Evolutionary conservation across 2,797 vertebrate genomes (phyloP).

Genomic region (Typhlichthys eigenmanni): DNA sequence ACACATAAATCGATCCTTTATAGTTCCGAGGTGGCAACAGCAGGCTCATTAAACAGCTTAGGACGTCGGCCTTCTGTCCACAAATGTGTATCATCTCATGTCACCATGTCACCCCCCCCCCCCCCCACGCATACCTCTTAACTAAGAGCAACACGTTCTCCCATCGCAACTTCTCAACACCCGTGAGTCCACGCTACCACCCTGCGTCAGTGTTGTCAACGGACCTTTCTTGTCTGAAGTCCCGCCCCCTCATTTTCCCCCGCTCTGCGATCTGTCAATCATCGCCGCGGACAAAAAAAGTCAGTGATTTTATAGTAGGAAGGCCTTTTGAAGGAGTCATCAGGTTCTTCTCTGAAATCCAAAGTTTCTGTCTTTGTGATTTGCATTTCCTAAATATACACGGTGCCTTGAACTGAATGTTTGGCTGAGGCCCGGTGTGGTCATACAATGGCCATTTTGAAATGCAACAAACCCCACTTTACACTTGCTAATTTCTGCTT

Average conservation of each 20-base stretch:
- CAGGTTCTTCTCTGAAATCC: conserved; percentile 1
- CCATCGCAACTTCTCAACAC: conserved; percentile 8
- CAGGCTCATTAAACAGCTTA: not conserved
- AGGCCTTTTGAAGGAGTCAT: conserved; percentile 11
- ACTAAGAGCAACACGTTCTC: not conserved
- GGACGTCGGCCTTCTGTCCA: not conserved
- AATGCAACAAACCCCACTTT: conserved; percentile 23
- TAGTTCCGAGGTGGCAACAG: no score
- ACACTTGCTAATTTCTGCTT: conserved; percentile 36
- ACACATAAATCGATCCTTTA: not conserved
- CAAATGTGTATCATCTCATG: not conserved
- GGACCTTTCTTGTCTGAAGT: not conserved
- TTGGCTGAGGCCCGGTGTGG: conserved; percentile 25
- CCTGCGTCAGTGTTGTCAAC: conserved; percentile 1
- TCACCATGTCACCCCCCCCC: not conserved
- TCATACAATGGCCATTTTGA: conserved; percentile 52
- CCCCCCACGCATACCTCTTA: not conserved
- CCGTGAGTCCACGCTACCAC: not conserved
- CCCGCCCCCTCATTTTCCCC: not conserved
- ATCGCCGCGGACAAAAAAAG: conserved; percentile 3
- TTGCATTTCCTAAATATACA: conserved; percentile 33
- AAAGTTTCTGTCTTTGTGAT: conserved; percentile 27
- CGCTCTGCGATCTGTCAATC: conserved; percentile 6
- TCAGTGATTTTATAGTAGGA: conserved; percentile 9
- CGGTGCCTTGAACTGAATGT: conserved; percentile 33